phyloP scores from a whole-genome alignment of 2,113 vertebrate genomes.

The Mesembrinibis cayennensis region DNA sequence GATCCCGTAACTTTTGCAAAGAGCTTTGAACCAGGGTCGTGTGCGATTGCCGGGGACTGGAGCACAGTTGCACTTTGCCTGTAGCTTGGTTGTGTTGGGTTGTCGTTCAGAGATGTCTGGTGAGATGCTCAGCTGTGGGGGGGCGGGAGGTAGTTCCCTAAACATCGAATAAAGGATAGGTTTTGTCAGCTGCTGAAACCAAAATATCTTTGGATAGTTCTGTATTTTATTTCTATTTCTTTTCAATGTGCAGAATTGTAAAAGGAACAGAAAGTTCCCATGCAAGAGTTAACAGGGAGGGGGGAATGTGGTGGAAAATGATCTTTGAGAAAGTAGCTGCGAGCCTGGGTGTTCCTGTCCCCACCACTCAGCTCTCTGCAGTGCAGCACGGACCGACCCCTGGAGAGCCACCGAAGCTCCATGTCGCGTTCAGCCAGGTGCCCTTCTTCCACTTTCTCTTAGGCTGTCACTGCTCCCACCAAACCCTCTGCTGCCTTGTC shows the following conservation, averaged over 20 bases:
- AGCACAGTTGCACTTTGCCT: fast-evolving
- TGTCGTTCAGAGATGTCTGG: neutral
- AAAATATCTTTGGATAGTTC: neutral
- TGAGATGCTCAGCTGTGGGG: neutral
- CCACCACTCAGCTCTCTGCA: neutral
- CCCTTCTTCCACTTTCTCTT: neutral
- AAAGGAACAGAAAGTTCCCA: neutral
- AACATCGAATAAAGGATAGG: neutral
- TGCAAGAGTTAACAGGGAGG: fast-evolving
- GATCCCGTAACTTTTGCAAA: too few relatives aligned
- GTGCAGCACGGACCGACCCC: fast-evolving
- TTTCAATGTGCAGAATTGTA: neutral
- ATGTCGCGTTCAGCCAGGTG: neutral
- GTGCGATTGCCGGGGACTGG: fast-evolving
- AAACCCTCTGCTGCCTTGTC: neutral
- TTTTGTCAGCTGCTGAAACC: neutral
- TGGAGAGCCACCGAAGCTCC: fast-evolving
- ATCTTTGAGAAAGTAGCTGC: fast-evolving
- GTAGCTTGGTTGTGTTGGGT: fast-evolving
- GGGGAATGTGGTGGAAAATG: neutral
- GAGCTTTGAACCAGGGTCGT: neutral
- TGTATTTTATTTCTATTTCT: neutral
- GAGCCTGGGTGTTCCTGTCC: neutral
- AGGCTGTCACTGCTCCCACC: neutral
- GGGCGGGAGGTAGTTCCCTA: neutral